Evolutionary conservation across 2,113 vertebrate species (phyloP), one percentile per base, ranked within the genome.

Genomic region (Gracilinanus agilis): DNA sequence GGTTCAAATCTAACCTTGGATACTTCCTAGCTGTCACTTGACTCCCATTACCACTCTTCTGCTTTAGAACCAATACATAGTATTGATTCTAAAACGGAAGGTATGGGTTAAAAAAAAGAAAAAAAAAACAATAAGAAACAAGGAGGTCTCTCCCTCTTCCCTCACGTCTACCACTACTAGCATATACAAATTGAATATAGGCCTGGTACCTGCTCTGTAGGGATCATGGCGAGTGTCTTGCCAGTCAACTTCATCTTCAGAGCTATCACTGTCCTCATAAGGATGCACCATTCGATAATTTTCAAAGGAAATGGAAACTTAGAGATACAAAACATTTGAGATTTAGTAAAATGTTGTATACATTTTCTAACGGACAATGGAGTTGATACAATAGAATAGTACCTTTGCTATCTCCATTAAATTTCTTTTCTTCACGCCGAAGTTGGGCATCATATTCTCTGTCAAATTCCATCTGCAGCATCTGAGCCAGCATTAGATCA

Each of bases 361-460:
- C 54, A 90, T 34, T 92, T 95, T 91, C 61, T 95, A 96, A 92
- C 55, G 89, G 83, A 55, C 94, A 92, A 3, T 19, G 91, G 58
- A 56, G 67, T 4, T 83, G 53, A 90, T 94, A 92, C 54, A 89
- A 19, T 55, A 93, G 89, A 90, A 75, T 3, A 54, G 25, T 98
- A 99, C 99, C 99, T 99, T 99, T 99, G 97, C 99, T 99, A 96
- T 99, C 99, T 16, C 99, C 99, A 55, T 99, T 99, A 98, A 99
- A 99, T 95, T 99, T 99, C 97, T 98, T 99, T 98, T 99, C 99
- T 97, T 99, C 99, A 12, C 99, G 99, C 3, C 99, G 99, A 75
- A 99, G 99, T 97, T 99, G 99, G 0, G 99, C 98, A 44, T 99
- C 99, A 12, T 99, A 99, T 97, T 99, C 99, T n/a, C 99, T 98